Percentiles rank a stretch among this genome's conserved stretches.
phyloP scores from a whole-genome alignment of 2,113 vertebrate genomes.

The Dipodomys stephensi region DNA sequence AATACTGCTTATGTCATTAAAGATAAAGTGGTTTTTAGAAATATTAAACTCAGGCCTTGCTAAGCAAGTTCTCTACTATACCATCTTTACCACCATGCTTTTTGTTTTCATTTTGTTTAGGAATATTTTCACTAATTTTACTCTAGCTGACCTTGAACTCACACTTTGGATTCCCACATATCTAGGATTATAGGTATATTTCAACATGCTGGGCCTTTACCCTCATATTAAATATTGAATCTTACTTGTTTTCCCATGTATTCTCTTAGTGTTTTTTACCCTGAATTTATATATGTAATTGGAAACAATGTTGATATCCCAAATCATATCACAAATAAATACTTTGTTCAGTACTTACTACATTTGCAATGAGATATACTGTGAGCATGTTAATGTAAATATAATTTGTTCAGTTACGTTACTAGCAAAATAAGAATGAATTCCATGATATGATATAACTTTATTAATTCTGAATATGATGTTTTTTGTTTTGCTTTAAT shows the following conservation, averaged over 20 bases:
- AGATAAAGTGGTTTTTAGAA: background rate
- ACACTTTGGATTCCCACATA: too few relatives aligned
- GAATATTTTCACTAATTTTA: background rate
- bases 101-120: background rate
- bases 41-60: too few relatives aligned
- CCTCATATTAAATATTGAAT: too few relatives aligned
- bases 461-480: slow-evolving; percentile 34
- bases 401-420: background rate
- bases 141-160: too few relatives aligned
- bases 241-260: background rate
- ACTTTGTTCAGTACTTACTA: slow-evolving; percentile 8
- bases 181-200: too few relatives aligned
- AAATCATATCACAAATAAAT: background rate
- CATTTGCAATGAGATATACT: background rate
- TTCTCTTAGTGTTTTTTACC: slow-evolving; percentile 15
- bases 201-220: too few relatives aligned
- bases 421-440: slow-evolving; percentile 12
- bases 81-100: too few relatives aligned
- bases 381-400: slow-evolving; percentile 21
- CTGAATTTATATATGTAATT: background rate
- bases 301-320: background rate
- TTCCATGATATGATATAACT: background rate
- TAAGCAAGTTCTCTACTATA: too few relatives aligned
- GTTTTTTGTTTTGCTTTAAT: slow-evolving; percentile 58
- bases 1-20: background rate